Conservation (phyloP, 2,797 vertebrate species). For the Lindbergichthys nudifrons region DNA sequence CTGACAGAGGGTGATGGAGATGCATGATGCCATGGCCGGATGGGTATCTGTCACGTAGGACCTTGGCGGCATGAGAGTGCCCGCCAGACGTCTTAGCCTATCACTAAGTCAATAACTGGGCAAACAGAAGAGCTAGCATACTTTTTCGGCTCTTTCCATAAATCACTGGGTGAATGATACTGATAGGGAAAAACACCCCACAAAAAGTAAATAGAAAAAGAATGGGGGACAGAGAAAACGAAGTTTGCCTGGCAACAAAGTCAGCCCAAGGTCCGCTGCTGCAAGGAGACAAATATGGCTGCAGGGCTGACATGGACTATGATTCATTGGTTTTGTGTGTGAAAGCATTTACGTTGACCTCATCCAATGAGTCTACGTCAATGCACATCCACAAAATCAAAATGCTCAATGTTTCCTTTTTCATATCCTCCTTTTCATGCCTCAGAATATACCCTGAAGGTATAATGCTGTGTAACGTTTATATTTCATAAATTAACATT, state of each 20-base stretch:
- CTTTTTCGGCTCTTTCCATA: conserved; percentile 77
- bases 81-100: conserved; percentile 78
- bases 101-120: conserved; percentile 87
- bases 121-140: conserved; percentile 81
- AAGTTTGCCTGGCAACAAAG: conserved; percentile 81
- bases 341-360: conserved; percentile 54
- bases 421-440: conserved; percentile 3
- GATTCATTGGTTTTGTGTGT: conserved; percentile 26
- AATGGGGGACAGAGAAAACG: conserved; percentile 66
- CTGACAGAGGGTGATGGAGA: conserved; percentile 74
- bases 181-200: conserved; percentile 84
- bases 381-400: conserved; percentile 51
- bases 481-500: not conserved
- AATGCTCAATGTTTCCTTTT: conserved; percentile 31
- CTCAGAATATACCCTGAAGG: conserved; percentile 11
- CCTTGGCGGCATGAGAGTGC: conserved; percentile 75
- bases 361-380: conserved; percentile 35
- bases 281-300: conserved; percentile 64
- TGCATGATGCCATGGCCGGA: conserved; percentile 71
- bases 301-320: conserved; percentile 48
- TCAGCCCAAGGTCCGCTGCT: conserved; percentile 83
- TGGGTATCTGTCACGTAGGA: conserved; percentile 82
- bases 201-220: conserved; percentile 84
- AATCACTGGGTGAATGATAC: conserved; percentile 76
- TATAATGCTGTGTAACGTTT: not conserved